Base-by-base conservation (phyloP, 1,140 invertebrate species). In the Episyrphus balteatus region DNA sequence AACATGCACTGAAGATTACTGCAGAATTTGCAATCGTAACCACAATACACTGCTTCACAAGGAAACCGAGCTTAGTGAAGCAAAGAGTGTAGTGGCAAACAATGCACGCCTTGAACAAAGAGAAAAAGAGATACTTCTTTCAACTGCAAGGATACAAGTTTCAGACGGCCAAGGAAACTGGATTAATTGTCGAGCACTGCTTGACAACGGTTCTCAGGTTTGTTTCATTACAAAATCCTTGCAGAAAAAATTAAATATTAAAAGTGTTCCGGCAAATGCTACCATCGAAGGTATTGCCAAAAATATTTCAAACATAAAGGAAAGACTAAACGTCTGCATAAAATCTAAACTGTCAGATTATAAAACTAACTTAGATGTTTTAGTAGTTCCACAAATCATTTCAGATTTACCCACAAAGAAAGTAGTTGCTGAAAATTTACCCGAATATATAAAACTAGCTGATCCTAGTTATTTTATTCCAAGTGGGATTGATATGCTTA, bases 381-480 rank as follows among this genome's bases (percentile, higher is more conserved):
- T 42, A 15, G 44, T 49, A 2, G 17, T 45, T 13, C 13, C 15
- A 14, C 36, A 47, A 19, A 39, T 47, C 12, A 11, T 47, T 5
- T 40, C 46, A 3, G 18, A 36, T 18, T 9, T 37, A 14, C 46
- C 42, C 19, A 2, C 30, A 18, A 2, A 31, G 11, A 38, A 21
- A 31, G 13, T 42, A 15, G 33, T 39, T 14, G 33, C 37, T 11
- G 15, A 11, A 33, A 43, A 48, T 31, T 14, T 56, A 42, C 42
- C 46, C n/a, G 12, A 44, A 12, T 33, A 46, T 21, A 41, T 47
- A 18, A 17, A 34, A 51, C 41, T 65, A 36, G 57, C 61, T 2
- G 56, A 65, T 53, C 56, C 60, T 5, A 44, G 44, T n/a, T 65
- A 58, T 47, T 31, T 60, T 43, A 42, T 49, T 18, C 53, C 57